Evolutionary conservation across 2,113 vertebrate genomes (phyloP).

Genomic region (Nothocercus nigrocapillus): DNA sequence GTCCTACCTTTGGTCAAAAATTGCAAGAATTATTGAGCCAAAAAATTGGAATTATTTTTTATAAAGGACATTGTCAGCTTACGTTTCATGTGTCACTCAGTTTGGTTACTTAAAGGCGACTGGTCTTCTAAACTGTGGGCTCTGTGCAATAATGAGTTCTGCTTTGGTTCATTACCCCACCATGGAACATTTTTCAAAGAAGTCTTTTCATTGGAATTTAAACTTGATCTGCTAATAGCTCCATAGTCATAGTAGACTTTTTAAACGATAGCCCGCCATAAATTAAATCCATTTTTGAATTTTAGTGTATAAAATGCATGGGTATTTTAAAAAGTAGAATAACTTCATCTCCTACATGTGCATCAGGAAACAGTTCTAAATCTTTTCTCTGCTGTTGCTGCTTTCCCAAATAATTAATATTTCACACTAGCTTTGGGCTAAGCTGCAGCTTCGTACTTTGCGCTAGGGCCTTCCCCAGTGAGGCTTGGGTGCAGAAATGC

Average conservation of each 20-base stretch:
- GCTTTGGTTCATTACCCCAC: neutral
- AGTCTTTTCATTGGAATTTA: neutral
- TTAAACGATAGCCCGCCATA: no score
- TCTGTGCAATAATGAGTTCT: neutral
- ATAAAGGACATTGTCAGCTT: neutral
- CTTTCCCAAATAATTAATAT: constrained; percentile 55
- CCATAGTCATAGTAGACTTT: neutral
- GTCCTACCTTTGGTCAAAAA: neutral
- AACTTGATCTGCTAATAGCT: neutral
- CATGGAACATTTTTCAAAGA: neutral
- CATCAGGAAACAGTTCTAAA: neutral
- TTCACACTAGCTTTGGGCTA: constrained; percentile 12
- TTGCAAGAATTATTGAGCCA: neutral
- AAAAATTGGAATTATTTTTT: neutral
- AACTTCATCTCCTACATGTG: neutral
- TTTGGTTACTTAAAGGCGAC: neutral
- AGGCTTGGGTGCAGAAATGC: neutral
- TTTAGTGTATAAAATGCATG: neutral
- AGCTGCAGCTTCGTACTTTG: neutral
- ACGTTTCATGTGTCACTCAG: neutral
- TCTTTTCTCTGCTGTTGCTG: neutral
- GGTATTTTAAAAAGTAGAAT: neutral
- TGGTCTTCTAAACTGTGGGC: neutral
- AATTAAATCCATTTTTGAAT: neutral
- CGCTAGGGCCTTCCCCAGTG: neutral